Conservation (phyloP, 2,797 vertebrate genomes). For the Etheostoma perlongum region DNA sequence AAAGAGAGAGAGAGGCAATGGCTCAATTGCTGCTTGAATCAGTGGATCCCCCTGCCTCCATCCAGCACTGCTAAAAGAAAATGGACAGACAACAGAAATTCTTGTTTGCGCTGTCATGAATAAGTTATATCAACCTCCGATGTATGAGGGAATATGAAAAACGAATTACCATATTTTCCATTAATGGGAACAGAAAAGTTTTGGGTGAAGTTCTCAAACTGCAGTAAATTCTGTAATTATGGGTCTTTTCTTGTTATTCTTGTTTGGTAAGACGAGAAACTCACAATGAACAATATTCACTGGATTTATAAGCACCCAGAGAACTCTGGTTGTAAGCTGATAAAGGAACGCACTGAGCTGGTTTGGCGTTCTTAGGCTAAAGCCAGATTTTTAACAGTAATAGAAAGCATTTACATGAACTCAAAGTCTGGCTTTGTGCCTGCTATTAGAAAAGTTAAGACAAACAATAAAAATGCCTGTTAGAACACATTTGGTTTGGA, state of each 20-base stretch:
- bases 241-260: constrained; percentile 80
- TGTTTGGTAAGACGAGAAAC: constrained; percentile 74
- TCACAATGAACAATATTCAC: constrained; percentile 79
- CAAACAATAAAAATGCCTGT: constrained; percentile 76
- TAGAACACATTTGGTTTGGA: constrained; percentile 65
- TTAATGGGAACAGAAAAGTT: constrained; percentile 83
- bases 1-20: constrained; percentile 55
- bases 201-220: constrained; percentile 77
- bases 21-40: constrained; percentile 66
- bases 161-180: constrained; percentile 85
- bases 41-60: constrained; percentile 47
- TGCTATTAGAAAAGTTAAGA: constrained; percentile 75
- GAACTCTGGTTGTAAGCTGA: constrained; percentile 82
- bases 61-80: constrained; percentile 58
- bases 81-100: constrained; percentile 78
- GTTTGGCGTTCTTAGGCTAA: constrained; percentile 72
- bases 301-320: constrained; percentile 79
- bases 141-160: constrained; percentile 78
- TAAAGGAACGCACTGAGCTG: constrained; percentile 79
- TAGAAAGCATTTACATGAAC: constrained; percentile 77
- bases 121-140: constrained; percentile 81
- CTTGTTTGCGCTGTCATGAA: constrained; percentile 81
- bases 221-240: constrained; percentile 84
- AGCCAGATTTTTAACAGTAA: constrained; percentile 80
- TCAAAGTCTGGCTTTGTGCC: constrained; percentile 72